Evolutionary conservation across 2,888 invertebrate genomes (phyloP), one percentile per base, ranked within the genome.

Genomic region (Parasteatoda lunata): DNA sequence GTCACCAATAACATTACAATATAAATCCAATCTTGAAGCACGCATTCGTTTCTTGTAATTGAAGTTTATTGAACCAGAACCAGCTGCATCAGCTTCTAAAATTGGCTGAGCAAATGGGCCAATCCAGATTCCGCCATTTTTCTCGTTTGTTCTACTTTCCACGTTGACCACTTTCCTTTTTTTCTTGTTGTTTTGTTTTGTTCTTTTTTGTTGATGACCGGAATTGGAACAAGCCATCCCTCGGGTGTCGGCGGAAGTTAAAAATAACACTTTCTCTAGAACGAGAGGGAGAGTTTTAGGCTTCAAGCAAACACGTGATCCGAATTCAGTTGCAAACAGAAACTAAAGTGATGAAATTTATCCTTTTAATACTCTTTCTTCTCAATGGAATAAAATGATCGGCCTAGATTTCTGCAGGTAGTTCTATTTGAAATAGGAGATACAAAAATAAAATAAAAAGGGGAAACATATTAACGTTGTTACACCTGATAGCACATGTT

Each of bases 191-290:
- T 65, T 71, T 79, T 79, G 45, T 54, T 13, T 13, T 54, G 54
- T 30, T 6, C 11, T 11, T 49, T 64, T 30, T 30, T 69, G 48
- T 59, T 13, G 59, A 70, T 3, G 54, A 15, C 80, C 52, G 80
- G 81, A 81, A 81, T 81, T 66, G 68, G 81, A 73, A 45, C 73
- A 70, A 48, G 45, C 47, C 45, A 9, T 13, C 70, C 70, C 70
- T 70, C 11, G 48, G 48, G 70, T 13, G n/a, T n/a, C 5, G 11
- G 48, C 70, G 47, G 70, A 49, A 70, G 70, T 48, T 49, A 70
- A 70, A 77, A 77, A 66, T 66, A 77, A 48, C 76, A 13, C 48
- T 77, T 77, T 48, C 15, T 77, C 51, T n/a, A 13, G 47, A 73
- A 65, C 65, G 72, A 73, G 72, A 73, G 73, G 65, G 51, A 79